phyloP scores from a whole-genome alignment of 1,140 invertebrate genomes.

The Drosophila melanogaster region DNA sequence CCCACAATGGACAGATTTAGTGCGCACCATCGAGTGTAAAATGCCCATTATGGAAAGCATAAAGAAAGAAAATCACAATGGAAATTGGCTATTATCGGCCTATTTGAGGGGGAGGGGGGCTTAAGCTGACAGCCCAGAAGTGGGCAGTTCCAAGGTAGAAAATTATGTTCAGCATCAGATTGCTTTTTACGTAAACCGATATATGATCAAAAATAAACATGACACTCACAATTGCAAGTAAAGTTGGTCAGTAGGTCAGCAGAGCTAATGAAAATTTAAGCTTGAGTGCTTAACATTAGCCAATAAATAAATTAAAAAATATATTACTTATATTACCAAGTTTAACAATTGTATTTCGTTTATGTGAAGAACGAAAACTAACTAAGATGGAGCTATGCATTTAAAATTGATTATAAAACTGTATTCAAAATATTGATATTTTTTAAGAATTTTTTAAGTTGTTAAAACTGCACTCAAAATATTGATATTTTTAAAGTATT shows the following conservation, averaged over 20 bases:
- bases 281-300: too few species aligned
- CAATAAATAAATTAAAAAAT: too few species aligned
- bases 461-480: too few species aligned
- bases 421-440: too few species aligned
- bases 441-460: too few species aligned
- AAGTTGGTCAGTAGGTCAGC: neutral
- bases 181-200: slow-evolving; percentile 7
- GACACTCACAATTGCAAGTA: neutral
- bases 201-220: neutral
- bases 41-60: slow-evolving; percentile 18
- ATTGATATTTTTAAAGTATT: too few species aligned
- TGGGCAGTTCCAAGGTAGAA: neutral
- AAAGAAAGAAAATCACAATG: slow-evolving; percentile 23
- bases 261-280: too few species aligned
- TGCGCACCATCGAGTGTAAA: slow-evolving; percentile 2
- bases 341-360: too few species aligned
- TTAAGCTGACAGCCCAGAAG: slow-evolving; percentile 19
- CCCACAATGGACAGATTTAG: slow-evolving; percentile 3
- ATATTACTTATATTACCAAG: too few species aligned
- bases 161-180: slow-evolving; percentile 11
- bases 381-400: too few species aligned
- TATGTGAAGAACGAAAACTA: too few species aligned
- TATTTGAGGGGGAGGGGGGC: slow-evolving; percentile 10
- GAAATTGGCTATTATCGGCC: slow-evolving; percentile 22
- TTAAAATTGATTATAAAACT: too few species aligned